phyloP scores from a whole-genome alignment of 2,797 vertebrate genomes.

The Cryptoprocta ferox region DNA sequence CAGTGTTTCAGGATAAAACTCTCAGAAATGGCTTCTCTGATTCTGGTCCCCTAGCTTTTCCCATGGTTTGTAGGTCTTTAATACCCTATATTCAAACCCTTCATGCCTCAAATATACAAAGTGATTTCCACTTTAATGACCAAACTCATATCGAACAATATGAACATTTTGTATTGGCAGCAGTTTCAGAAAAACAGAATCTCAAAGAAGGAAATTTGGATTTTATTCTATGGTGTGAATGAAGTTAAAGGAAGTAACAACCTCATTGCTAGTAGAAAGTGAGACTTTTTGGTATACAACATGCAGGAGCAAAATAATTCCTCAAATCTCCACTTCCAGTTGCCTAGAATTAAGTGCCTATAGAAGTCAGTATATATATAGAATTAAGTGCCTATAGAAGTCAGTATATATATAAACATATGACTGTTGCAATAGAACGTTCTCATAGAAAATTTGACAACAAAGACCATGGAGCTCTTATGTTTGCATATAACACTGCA shows the following conservation, averaged over 20 bases:
- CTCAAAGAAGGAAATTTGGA: not conserved
- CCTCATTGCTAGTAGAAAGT: not conserved
- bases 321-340: not conserved
- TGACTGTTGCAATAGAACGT: not conserved
- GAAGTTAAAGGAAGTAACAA: not conserved
- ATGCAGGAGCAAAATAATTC: not conserved
- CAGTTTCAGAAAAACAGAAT: not conserved
- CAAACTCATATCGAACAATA: not conserved
- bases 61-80: not conserved
- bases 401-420: too few species aligned
- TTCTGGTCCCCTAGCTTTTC: not conserved
- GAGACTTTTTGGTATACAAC: not conserved
- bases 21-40: not conserved
- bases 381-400: too few species aligned
- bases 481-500: not conserved
- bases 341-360: not conserved
- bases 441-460: not conserved
- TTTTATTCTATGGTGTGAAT: not conserved
- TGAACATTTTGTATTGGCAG: not conserved
- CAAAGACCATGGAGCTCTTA: not conserved
- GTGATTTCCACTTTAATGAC: not conserved
- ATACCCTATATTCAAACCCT: not conserved
- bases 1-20: not conserved
- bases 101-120: not conserved
- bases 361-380: too few species aligned